Percentiles rank a stretch among this genome's conserved stretches.
phyloP scores from a whole-genome alignment of 2,113 vertebrate species.

The Sarotherodon lohbergeri region DNA sequence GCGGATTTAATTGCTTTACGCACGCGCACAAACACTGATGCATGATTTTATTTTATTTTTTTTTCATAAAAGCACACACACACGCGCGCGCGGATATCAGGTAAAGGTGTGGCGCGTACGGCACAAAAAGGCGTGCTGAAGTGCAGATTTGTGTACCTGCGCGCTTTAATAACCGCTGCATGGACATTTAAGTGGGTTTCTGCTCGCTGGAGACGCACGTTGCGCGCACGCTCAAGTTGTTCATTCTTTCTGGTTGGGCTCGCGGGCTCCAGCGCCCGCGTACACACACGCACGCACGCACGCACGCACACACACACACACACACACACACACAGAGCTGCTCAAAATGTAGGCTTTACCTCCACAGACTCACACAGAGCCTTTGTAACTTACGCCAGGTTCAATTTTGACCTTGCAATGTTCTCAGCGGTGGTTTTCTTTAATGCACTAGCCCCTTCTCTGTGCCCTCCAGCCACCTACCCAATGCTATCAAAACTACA shows the following conservation, averaged over 20 bases:
- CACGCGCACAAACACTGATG: not conserved
- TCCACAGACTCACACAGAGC: not conserved
- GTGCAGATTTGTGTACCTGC: not conserved
- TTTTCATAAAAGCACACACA: not conserved
- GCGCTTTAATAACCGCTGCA: not conserved
- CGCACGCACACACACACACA: not conserved
- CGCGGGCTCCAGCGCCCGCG: not conserved
- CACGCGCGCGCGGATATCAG: not conserved
- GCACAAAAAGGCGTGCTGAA: not conserved
- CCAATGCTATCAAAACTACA: not conserved
- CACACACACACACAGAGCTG: not conserved
- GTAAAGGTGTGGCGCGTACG: not conserved
- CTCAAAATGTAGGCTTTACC: not conserved
- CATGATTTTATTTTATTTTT: not conserved
- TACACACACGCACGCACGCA: not conserved
- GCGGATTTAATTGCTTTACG: not conserved
- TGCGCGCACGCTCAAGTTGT: not conserved
- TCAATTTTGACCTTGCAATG: constrained; percentile 47
- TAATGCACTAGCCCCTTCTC: not conserved
- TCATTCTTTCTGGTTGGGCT: not conserved
- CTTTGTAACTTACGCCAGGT: constrained; percentile 1
- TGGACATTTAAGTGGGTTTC: not conserved
- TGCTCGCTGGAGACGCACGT: not conserved
- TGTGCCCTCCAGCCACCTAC: not conserved
- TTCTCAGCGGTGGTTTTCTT: not conserved